phyloP scores from a whole-genome alignment of 2,888 invertebrate genomes.

The Orthosia cruda region DNA sequence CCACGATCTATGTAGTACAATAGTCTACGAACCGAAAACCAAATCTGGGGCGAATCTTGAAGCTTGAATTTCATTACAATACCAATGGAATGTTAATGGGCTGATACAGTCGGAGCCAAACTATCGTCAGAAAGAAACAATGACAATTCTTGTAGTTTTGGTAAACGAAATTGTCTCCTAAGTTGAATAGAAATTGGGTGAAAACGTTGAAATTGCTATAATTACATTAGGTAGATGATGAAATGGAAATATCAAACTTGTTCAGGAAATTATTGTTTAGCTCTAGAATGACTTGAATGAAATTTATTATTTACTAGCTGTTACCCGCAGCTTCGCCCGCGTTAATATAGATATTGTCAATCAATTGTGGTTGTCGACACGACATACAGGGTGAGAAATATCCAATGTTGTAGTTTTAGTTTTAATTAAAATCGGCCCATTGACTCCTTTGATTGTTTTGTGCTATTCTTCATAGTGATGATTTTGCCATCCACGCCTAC shows the following conservation, averaged over 20 bases:
- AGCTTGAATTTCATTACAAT: constrained; percentile 72
- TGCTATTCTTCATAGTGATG: too few species aligned
- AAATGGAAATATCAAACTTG: background rate
- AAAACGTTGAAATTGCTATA: constrained; percentile 1
- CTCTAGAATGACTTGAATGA: background rate
- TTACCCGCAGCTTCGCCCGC: too few species aligned
- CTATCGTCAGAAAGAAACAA: constrained; percentile 67
- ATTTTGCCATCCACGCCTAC: too few species aligned
- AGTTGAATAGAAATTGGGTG: background rate
- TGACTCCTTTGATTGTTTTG: too few species aligned
- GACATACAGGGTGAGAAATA: too few species aligned
- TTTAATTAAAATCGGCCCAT: too few species aligned
- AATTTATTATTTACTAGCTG: background rate
- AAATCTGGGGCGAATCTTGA: constrained; percentile 74
- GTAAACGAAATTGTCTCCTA: constrained; percentile 2
- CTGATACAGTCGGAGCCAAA: constrained; percentile 69
- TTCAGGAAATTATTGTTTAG: too few species aligned
- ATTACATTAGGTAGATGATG: background rate
- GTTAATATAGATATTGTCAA: too few species aligned
- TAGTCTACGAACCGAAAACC: constrained; percentile 71
- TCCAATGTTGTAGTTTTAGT: too few species aligned
- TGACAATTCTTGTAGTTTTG: constrained; percentile 10
- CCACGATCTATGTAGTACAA: constrained; percentile 65
- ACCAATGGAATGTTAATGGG: constrained; percentile 75
- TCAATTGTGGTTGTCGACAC: too few species aligned